Conservation (phyloP, 1,140 invertebrate species). For the Drosophila sp. region DNA sequence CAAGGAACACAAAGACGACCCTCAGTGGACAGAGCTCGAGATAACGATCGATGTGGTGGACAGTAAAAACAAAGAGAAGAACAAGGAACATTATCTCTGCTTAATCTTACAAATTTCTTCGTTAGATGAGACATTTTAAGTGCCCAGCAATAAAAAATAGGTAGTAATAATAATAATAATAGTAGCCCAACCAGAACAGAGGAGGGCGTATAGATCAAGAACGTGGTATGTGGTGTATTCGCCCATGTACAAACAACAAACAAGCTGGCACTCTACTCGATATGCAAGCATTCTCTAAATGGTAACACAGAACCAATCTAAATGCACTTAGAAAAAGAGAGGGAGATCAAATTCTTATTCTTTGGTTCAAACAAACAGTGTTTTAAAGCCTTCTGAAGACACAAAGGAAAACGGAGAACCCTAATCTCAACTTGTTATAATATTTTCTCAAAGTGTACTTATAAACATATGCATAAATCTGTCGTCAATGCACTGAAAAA, state of each 20-base stretch:
- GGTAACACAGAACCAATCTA: background rate
- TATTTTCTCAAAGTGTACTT: background rate
- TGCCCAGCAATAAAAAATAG: constrained; percentile 7
- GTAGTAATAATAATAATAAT: background rate
- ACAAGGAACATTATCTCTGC: background rate
- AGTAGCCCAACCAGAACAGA: constrained; percentile 8
- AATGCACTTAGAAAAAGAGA: background rate
- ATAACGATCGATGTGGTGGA: constrained; percentile 5
- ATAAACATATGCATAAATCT: constrained; percentile 17
- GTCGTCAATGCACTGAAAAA: constrained; percentile 5
- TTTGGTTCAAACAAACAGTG: background rate
- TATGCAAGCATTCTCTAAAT: background rate
- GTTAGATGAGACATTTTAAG: constrained; percentile 12
- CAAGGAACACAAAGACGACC: constrained; percentile 9
- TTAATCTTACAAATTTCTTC: constrained; percentile 5
- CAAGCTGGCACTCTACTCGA: constrained; percentile 13
- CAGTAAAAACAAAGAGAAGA: constrained; percentile 8
- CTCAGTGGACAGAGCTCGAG: background rate
- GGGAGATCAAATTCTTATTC: too few relatives aligned
- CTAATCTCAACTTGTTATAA: background rate
- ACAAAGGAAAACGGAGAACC: too few relatives aligned
- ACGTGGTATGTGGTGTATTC: constrained; percentile 33
- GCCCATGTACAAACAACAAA: constrained; percentile 40
- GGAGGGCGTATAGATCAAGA: constrained; percentile 43
- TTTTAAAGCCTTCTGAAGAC: too few relatives aligned